Evolutionary conservation across 2,113 vertebrate genomes (phyloP).

Genomic region (Propithecus coquereli): DNA sequence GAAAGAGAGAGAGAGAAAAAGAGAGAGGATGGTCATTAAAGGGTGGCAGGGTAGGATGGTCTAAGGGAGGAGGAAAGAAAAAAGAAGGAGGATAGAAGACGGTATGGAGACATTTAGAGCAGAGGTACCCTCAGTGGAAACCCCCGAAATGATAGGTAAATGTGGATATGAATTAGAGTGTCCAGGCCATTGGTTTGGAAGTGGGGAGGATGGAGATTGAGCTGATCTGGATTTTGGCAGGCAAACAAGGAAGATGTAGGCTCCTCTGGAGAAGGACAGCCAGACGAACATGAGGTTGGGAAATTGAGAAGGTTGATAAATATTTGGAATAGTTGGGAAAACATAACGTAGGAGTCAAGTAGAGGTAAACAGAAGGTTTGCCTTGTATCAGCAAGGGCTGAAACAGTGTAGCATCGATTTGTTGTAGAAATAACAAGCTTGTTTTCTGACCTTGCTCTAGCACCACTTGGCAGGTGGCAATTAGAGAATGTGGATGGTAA

Average conservation of each 20-base stretch:
- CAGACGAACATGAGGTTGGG: not conserved
- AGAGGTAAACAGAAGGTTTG: not conserved
- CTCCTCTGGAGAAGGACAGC: not conserved
- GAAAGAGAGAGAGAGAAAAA: not conserved
- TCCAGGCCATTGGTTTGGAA: not conserved
- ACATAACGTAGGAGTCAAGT: too few relatives aligned
- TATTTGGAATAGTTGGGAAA: not conserved
- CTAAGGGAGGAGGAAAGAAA: not conserved
- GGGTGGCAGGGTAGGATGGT: not conserved
- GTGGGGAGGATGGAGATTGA: not conserved
- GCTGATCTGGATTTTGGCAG: not conserved
- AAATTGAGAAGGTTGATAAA: not conserved
- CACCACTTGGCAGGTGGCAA: not conserved
- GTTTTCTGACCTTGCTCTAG: not conserved
- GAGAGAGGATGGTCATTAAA: not conserved
- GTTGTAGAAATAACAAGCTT: not conserved
- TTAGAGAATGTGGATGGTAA: not conserved
- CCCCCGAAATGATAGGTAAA: not conserved
- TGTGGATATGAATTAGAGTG: not conserved
- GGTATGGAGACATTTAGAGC: not conserved
- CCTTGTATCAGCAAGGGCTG: too few relatives aligned
- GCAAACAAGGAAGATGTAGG: not conserved
- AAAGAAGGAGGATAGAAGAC: not conserved
- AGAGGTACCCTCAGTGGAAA: not conserved
- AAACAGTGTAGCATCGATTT: not conserved